Conservation (phyloP, 2,113 vertebrate species). For the Chauna torquata region DNA sequence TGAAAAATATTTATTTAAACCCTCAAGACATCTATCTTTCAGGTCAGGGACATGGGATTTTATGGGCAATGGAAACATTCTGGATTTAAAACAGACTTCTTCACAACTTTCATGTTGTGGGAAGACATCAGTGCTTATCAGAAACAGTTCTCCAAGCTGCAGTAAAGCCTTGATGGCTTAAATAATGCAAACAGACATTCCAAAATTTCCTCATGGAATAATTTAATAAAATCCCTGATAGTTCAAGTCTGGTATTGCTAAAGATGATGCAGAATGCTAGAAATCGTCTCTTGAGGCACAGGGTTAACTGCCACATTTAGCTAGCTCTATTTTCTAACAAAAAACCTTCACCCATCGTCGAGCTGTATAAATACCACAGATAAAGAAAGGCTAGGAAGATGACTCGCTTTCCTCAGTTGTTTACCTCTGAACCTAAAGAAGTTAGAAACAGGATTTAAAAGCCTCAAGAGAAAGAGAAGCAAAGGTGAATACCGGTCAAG, state of each 20-base stretch:
- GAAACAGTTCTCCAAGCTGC: not conserved
- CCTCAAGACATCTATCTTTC: not conserved
- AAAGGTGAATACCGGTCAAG: not conserved
- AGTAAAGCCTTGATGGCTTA: not conserved
- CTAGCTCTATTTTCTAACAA: not conserved
- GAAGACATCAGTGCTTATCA: not conserved
- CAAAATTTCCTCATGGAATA: not conserved
- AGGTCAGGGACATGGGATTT: not conserved
- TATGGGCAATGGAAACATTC: not conserved
- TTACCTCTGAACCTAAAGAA: not conserved
- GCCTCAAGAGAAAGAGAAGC: not conserved
- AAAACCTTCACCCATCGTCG: not conserved
- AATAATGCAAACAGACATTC: not conserved
- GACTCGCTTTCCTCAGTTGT: not conserved
- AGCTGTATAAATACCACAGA: not conserved
- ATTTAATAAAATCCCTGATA: not conserved
- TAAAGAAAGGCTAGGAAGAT: not conserved
- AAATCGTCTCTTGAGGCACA: not conserved
- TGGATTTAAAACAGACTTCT: constrained; percentile 1
- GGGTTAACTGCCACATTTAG: not conserved
- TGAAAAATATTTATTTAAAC: not conserved
- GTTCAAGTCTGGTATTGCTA: not conserved
- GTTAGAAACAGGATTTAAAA: not conserved
- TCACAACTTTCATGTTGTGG: not conserved
- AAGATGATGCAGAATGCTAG: not conserved